Percentiles rank a stretch among this genome's conserved stretches.
phyloP scores from a whole-genome alignment of 2,888 invertebrate genomes.

The Copidosoma aretas region DNA sequence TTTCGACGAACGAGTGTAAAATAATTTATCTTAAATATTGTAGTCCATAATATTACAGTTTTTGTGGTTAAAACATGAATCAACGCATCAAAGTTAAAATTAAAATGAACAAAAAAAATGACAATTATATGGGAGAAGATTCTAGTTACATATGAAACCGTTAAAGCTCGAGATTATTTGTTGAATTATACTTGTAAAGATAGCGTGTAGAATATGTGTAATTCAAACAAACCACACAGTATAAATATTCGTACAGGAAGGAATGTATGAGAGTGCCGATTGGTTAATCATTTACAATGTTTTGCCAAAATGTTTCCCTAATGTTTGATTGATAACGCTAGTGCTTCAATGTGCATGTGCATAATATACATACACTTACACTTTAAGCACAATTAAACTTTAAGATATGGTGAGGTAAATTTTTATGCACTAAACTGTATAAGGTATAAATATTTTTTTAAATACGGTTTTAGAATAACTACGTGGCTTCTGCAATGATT shows the following conservation, averaged over 20 bases:
- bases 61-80: slow-evolving; percentile 33
- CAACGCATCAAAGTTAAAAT: slow-evolving; percentile 34
- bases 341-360: slow-evolving; percentile 17
- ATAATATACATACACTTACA: slow-evolving; percentile 5
- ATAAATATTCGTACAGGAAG: slow-evolving; percentile 7
- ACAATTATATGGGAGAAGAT: slow-evolving; percentile 5
- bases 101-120: slow-evolving; percentile 19
- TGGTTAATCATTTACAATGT: slow-evolving; percentile 40
- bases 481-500: slow-evolving; percentile 13
- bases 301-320: slow-evolving; percentile 23
- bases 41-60: background rate
- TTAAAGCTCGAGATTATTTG: slow-evolving; percentile 15
- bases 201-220: slow-evolving; percentile 4
- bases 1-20: slow-evolving; percentile 25
- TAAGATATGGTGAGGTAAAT: slow-evolving; percentile 8
- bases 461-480: background rate
- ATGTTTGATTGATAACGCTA: slow-evolving; percentile 22
- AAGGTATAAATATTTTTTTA: slow-evolving; percentile 6
- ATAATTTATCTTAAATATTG: slow-evolving; percentile 31
- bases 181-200: slow-evolving; percentile 9
- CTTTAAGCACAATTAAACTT: slow-evolving; percentile 29
- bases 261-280: slow-evolving; percentile 34
- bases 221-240: slow-evolving; percentile 23
- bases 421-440: slow-evolving; percentile 14
- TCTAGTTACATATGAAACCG: background rate